A percentile compares a stretch with the other conserved stretches of the same genome.
Evolutionary conservation across 2,888 invertebrate species (phyloP).

Genomic region (Caenorhabditis sp.): DNA sequence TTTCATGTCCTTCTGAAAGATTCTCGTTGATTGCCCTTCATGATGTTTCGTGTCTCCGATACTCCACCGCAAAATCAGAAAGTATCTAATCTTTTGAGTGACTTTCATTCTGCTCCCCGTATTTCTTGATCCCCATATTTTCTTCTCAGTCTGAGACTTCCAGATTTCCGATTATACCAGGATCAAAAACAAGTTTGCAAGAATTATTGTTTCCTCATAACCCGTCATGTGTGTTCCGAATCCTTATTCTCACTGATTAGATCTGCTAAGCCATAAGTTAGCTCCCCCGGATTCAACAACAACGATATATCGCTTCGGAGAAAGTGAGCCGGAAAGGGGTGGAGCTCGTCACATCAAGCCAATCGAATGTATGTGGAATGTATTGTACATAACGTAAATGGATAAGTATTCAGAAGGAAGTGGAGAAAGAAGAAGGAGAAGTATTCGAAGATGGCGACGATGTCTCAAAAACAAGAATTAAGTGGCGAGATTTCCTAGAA

Average conservation of each 20-base stretch:
- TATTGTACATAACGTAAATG: slow-evolving; percentile 62
- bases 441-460: slow-evolving; percentile 31
- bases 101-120: too few relatives aligned
- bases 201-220: slow-evolving; percentile 52
- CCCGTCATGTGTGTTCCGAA: slow-evolving; percentile 40
- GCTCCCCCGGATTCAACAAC: slow-evolving; percentile 32
- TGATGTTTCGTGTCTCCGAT: not conserved
- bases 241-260: slow-evolving; percentile 50
- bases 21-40: not conserved
- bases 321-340: slow-evolving; percentile 26
- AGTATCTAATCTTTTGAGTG: not conserved
- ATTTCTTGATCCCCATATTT: too few relatives aligned
- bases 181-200: slow-evolving; percentile 52
- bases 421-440: slow-evolving; percentile 38
- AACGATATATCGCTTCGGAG: slow-evolving; percentile 15
- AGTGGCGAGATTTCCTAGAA: slow-evolving; percentile 63
- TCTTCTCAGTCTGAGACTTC: slow-evolving; percentile 22
- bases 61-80: not conserved
- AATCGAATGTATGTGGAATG: slow-evolving; percentile 53
- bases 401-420: slow-evolving; percentile 55
- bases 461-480: slow-evolving; percentile 65
- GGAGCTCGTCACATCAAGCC: slow-evolving; percentile 40
- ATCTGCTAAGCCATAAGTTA: slow-evolving; percentile 24
- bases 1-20: too few relatives aligned
- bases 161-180: slow-evolving; percentile 37